phyloP scores from a whole-genome alignment of 2,797 vertebrate species.

The Euthynnus affinis region DNA sequence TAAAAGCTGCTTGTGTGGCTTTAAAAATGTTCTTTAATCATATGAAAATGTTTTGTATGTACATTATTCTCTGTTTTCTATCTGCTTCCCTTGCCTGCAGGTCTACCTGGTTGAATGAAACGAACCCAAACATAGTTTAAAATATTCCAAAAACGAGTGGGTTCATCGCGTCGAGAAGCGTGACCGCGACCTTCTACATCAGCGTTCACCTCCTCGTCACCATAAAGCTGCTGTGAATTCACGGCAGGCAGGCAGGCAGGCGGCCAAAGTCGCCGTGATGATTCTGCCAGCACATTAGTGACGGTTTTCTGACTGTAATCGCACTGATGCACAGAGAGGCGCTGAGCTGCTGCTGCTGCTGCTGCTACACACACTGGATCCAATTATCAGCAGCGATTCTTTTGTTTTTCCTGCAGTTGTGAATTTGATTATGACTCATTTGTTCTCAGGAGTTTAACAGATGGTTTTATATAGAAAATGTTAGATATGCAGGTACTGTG shows the following conservation, averaged over 20 bases:
- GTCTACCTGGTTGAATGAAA: neutral
- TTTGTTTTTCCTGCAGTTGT: neutral
- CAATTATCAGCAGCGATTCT: neutral
- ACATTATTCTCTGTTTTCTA: neutral
- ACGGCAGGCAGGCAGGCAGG: conserved; percentile 10
- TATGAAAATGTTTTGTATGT: too few relatives aligned
- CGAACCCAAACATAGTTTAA: neutral
- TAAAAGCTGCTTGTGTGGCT: too few relatives aligned
- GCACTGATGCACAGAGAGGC: too few relatives aligned
- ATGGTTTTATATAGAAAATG: neutral
- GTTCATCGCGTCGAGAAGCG: neutral
- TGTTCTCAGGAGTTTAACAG: neutral
- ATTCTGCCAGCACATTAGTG: conserved; percentile 6
- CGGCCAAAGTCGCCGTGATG: neutral
- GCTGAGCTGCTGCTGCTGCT: too few relatives aligned
- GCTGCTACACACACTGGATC: neutral
- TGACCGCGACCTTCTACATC: conserved; percentile 10
- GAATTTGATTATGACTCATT: neutral
- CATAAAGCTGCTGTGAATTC: neutral
- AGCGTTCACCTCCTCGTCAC: conserved; percentile 1
- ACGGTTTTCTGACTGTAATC: neutral
- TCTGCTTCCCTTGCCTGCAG: too few relatives aligned
- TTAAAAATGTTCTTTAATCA: too few relatives aligned
- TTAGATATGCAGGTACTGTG: too few relatives aligned
- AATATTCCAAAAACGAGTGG: neutral